Percentiles rank a stretch among this genome's conserved stretches.
Conservation (phyloP, 2,113 vertebrate genomes). For the Malurus alboscapulatus region DNA sequence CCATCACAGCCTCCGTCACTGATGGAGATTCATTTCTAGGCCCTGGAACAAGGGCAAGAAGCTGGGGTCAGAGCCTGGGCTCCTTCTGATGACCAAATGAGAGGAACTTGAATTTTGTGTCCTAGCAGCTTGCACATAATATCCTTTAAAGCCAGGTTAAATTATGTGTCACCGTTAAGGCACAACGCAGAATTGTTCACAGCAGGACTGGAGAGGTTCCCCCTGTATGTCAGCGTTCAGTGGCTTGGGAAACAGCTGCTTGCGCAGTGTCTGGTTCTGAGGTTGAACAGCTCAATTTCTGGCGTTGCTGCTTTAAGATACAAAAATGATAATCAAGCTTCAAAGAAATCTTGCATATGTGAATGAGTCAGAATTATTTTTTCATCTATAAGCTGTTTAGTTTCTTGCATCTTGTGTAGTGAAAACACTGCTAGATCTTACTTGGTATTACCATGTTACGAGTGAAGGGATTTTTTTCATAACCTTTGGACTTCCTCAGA, state of each 20-base stretch:
- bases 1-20: background rate
- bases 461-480: background rate
- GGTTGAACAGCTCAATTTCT: constrained; percentile 32
- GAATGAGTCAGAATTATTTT: constrained; percentile 20
- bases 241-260: constrained; percentile 56
- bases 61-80: background rate
- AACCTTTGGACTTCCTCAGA: background rate
- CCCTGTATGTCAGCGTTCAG: background rate
- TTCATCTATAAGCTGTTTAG: background rate
- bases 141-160: constrained; percentile 20
- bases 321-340: constrained; percentile 21
- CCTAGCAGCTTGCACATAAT: background rate
- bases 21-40: background rate
- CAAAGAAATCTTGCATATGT: constrained; percentile 24
- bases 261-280: background rate
- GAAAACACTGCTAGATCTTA: background rate
- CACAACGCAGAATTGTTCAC: background rate
- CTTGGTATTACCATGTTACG: background rate
- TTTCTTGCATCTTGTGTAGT: background rate
- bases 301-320: constrained; percentile 16
- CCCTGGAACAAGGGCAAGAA: background rate
- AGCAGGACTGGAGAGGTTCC: constrained; percentile 18
- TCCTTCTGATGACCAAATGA: background rate
- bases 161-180: background rate
- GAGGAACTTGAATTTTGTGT: background rate